A percentile compares a stretch with the other conserved stretches of the same genome.
Evolutionary conservation across 1,140 invertebrate species (phyloP).

Genomic region (Meloidogyne floridensis): DNA sequence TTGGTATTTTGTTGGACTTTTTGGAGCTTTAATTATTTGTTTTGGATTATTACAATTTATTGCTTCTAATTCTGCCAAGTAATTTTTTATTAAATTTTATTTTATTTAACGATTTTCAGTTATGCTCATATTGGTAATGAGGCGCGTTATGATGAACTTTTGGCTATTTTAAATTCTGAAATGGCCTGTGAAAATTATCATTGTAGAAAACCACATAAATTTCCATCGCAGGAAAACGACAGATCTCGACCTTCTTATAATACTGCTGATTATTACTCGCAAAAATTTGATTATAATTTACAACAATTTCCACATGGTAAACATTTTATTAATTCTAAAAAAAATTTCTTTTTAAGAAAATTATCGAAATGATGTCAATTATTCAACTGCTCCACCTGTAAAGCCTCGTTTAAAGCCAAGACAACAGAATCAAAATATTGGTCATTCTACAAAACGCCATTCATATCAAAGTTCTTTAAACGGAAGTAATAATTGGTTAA

Average conservation of each 20-base stretch:
- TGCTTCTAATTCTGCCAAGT: conserved; percentile 81
- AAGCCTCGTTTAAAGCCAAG: neutral
- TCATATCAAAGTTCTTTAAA: conserved; percentile 50
- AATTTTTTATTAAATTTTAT: conserved; percentile 77
- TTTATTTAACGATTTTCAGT: conserved; percentile 19
- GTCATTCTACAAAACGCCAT: conserved; percentile 34
- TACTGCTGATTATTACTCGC: conserved; percentile 26
- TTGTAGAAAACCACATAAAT: conserved; percentile 8
- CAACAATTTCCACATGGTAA: conserved; percentile 17
- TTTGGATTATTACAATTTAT: conserved; percentile 78
- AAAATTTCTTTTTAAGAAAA: neutral
- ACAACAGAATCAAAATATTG: neutral
- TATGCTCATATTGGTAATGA: conserved; percentile 40
- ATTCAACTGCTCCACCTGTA: conserved; percentile 8
- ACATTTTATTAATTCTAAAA: neutral
- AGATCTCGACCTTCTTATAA: neutral
- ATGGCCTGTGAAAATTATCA: conserved; percentile 8
- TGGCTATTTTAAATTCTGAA: conserved; percentile 40
- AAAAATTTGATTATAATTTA: conserved; percentile 15
- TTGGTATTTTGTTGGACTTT: conserved; percentile 56
- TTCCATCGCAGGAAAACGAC: neutral
- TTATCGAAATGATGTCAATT: neutral
- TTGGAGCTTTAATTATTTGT: conserved; percentile 51
- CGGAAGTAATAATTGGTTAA: conserved; percentile 32
- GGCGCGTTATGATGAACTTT: conserved; percentile 45